Evolutionary conservation across 2,888 invertebrate species (phyloP), one percentile per base, ranked within the genome.

Genomic region (Meliscaeva auricollis): DNA sequence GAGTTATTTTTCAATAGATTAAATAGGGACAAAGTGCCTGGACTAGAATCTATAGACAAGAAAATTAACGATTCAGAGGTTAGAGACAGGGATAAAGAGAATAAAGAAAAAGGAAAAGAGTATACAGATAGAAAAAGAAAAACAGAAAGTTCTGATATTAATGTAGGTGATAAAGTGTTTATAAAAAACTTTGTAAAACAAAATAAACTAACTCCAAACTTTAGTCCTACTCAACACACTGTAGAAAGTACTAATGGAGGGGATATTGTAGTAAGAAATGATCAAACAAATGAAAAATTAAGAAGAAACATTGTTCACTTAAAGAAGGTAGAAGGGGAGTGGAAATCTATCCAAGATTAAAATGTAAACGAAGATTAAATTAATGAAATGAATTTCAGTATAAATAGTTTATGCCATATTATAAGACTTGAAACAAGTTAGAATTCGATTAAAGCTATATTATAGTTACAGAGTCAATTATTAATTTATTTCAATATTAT

Each of bases 1-100:
- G 76, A 76, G 48, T 17, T 70, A 48, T 62, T 76, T 54, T 81
- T 75, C 26, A 68, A 75, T 13, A 66, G 82, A 68, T 17, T 38
- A 26, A 62, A 70, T 20, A 68, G 74, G 50, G 58, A 74, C 48
- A 66, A 56, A 56, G 8, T 76, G n/a, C 69, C 56, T 62, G 32
- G 26, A 52, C 5, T 69, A 30, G 56, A 76, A 52, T 64, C 44
- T 17, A 54, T 62, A 66, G 38, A 64, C 17, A 72, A 58, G 32
- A 70, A 76, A 64, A 64, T 64, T n/a, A 35, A n/a, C 35, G 76
- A 76, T 30, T 38, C 35, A 52, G 66, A 56, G 17, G 50, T 68
- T 32, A 30, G 76, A 58, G 76, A 76, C 26, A 76, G 35, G 22
- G 76, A 76, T 32, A 68, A 68, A 68, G 54, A 44, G 15, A 15